Evolutionary conservation across 1,140 invertebrate genomes (phyloP).

Genomic region (Samia ricini): DNA sequence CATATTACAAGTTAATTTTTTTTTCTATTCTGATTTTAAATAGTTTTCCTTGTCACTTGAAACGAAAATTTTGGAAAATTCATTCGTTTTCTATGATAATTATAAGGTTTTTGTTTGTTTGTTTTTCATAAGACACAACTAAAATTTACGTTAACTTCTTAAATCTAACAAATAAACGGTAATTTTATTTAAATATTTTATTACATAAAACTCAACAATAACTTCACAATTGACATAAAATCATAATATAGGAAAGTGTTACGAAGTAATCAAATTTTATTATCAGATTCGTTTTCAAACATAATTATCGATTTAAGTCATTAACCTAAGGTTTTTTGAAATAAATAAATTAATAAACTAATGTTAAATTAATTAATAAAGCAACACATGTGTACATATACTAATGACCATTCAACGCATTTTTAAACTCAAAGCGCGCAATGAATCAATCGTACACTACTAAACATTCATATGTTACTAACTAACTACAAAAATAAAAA

Average conservation of each 20-base stretch:
- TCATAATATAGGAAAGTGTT: slow-evolving; percentile 41
- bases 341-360: slow-evolving; percentile 15
- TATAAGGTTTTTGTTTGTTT: too few species aligned
- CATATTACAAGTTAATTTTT: too few species aligned
- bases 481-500: background rate
- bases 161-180: background rate
- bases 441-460: slow-evolving; percentile 32
- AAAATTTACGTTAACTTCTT: background rate
- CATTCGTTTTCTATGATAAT: too few species aligned
- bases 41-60: too few species aligned
- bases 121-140: too few species aligned
- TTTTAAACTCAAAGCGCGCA: slow-evolving; percentile 41
- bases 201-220: slow-evolving; percentile 72
- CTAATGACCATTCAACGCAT: slow-evolving; percentile 18
- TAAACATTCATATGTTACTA: background rate
- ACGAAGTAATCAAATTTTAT: slow-evolving; percentile 27
- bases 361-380: slow-evolving; percentile 23
- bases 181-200: slow-evolving; percentile 35
- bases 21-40: too few species aligned
- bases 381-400: slow-evolving; percentile 21
- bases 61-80: too few species aligned
- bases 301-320: background rate
- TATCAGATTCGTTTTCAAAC: background rate
- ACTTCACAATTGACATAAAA: slow-evolving; percentile 57
- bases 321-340: background rate